Evolutionary conservation across 1,140 invertebrate genomes (phyloP).

Genomic region (Drosophila insularis): DNA sequence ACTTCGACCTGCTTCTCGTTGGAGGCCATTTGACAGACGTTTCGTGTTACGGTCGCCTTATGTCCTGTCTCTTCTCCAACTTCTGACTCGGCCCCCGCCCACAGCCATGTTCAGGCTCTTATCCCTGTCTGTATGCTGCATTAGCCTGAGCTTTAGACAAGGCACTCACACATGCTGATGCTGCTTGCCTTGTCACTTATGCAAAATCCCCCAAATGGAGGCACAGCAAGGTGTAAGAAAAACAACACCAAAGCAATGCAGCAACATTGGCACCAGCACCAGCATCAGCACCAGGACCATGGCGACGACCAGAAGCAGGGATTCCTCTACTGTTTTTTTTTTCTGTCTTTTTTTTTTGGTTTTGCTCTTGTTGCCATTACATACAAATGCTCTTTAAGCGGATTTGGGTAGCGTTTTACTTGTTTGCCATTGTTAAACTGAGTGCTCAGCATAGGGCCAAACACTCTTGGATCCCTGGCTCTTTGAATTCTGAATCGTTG

Average conservation of each 20-base stretch:
- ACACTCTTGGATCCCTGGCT: conserved; percentile 20
- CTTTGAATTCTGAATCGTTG: not conserved
- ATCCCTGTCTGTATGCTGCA: conserved; percentile 55
- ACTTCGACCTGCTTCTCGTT: conserved; percentile 30
- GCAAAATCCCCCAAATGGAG: conserved; percentile 73
- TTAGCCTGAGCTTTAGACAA: conserved; percentile 66
- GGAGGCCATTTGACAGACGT: conserved; percentile 64
- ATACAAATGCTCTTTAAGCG: conserved; percentile 80
- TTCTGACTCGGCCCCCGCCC: not conserved
- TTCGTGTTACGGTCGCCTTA: conserved; percentile 58
- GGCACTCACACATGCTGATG: conserved; percentile 50
- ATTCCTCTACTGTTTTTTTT: conserved; percentile 19
- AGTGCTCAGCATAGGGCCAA: conserved; percentile 71
- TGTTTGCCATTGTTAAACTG: conserved; percentile 80
- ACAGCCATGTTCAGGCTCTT: not conserved
- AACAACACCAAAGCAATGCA: conserved; percentile 50
- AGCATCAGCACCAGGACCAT: not conserved
- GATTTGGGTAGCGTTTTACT: conserved; percentile 72
- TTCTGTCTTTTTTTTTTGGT: conserved; percentile 34
- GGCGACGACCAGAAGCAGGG: conserved; percentile 24
- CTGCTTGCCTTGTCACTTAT: conserved; percentile 68
- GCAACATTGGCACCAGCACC: conserved; percentile 12
- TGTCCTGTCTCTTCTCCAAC: conserved; percentile 12
- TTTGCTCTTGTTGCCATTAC: conserved; percentile 49
- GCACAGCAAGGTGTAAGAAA: conserved; percentile 67